phyloP scores from a whole-genome alignment of 1,140 invertebrate genomes.

The Penaeus japonicus region DNA sequence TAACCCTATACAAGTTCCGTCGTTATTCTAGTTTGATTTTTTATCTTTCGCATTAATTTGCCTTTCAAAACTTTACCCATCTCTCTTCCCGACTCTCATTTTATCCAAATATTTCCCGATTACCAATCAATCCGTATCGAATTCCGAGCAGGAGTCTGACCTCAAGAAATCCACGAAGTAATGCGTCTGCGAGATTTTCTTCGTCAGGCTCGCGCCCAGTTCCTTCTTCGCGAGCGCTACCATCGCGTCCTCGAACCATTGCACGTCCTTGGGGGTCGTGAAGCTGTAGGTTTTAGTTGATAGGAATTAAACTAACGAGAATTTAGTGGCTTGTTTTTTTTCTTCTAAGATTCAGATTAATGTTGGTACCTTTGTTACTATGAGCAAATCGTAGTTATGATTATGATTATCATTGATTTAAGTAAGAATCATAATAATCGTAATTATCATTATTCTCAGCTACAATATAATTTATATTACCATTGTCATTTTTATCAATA shows the following conservation, averaged over 20 bases:
- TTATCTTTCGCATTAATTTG: background rate
- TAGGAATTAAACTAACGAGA: background rate
- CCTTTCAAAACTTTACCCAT: background rate
- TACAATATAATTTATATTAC: background rate
- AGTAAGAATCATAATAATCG: background rate
- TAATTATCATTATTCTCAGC: background rate
- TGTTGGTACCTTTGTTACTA: background rate
- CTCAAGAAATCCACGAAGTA: slow-evolving; percentile 92
- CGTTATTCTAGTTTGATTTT: too few relatives aligned
- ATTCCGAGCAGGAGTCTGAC: too few relatives aligned
- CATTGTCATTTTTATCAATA: too few relatives aligned
- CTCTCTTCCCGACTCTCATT: background rate
- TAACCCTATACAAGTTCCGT: too few relatives aligned
- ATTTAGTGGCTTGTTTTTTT: background rate
- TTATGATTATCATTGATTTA: background rate
- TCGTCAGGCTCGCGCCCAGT: slow-evolving; percentile 73
- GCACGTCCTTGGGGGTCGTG: slow-evolving; percentile 78
- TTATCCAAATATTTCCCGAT: background rate
- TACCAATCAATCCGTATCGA: background rate
- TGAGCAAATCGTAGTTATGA: too few relatives aligned
- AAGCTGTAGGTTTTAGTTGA: slow-evolving; percentile 66
- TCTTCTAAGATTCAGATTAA: background rate
- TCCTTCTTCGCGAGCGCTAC: slow-evolving; percentile 72
- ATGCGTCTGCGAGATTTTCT: slow-evolving; percentile 76
- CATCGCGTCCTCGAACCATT: slow-evolving; percentile 81